Conservation (phyloP, 2,797 vertebrate genomes). For the Varecia variegata region DNA sequence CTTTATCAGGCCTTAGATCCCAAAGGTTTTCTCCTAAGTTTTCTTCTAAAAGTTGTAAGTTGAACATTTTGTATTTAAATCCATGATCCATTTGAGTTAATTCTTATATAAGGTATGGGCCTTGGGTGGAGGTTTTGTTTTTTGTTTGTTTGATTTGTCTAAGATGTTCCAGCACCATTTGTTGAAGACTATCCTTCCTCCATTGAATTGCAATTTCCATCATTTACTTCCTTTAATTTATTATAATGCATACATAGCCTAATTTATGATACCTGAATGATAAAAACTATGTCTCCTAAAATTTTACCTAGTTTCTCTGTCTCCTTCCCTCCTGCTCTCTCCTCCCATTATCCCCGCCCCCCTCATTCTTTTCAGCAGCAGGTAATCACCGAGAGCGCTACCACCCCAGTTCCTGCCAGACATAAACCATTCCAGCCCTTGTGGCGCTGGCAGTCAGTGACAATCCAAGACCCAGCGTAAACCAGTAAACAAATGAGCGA, state of each 20-base stretch:
- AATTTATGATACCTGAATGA: no score
- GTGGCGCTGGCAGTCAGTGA: rapidly evolving
- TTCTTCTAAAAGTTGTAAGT: background rate
- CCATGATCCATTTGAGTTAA: background rate
- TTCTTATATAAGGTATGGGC: background rate
- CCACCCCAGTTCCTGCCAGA: background rate
- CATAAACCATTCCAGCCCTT: background rate
- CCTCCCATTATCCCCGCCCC: background rate
- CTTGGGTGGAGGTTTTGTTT: no score
- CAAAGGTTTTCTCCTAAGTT: background rate
- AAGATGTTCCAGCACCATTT: rapidly evolving
- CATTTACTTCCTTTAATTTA: background rate
- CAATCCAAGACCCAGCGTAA: rapidly evolving
- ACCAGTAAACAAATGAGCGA: rapidly evolving
- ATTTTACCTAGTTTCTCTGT: background rate
- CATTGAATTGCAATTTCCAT: rapidly evolving
- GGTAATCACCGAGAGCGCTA: rapidly evolving
- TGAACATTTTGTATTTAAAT: background rate
- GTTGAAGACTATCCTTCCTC: background rate
- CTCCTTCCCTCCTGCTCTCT: background rate
- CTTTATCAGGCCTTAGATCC: background rate
- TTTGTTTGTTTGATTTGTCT: background rate
- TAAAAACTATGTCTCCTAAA: background rate
- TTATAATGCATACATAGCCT: background rate
- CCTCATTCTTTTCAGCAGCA: background rate